Evolutionary conservation across 2,113 vertebrate genomes (phyloP), one percentile per base, ranked within the genome.

Genomic region (Misgurnus mizolepis): DNA sequence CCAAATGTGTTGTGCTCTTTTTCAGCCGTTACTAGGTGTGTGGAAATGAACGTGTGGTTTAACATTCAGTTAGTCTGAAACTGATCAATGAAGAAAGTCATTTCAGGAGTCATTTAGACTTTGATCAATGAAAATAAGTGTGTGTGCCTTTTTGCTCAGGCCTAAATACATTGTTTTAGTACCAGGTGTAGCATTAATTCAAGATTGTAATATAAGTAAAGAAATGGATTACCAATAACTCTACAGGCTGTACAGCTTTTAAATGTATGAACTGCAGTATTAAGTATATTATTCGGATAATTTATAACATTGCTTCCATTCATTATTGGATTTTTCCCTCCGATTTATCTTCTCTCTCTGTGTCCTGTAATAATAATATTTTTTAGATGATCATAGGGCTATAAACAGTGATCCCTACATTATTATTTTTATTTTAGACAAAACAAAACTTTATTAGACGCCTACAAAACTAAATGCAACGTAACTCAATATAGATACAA

Each of bases 61-160:
- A 49, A 49, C 58, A 49, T 75, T 64, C 60, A 75, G 58, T 75
- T 75, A 75, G 22, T 34, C 58, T 50, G 43, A 75, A 75, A 75
- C 72, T 64, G 72, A 64, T 75, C 72, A 64, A 75, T 49, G 10
- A 22, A 73, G 18, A 75, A 75, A 64, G 18, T 75, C 18, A 64
- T 64, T 64, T 34, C 72, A 50, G 43, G 58, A 75, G 72, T 75
- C 58, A 61, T 64, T 75, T 75, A 47, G 58, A 27, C 58, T 62
- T 64, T 64, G 72, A 75, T 75, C 72, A 64, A 75, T 49, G 58
- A 75, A 64, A 34, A 10, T 45, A 8, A 22, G 55, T 18, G 6
- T 73, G 6, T n/a, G 43, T 49, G 67, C 9, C 4, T 45, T 18
- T 73, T 22, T 72, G 69, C 69, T 56, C 50, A 12, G 69, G 69